Evolutionary conservation across 2,797 vertebrate genomes (phyloP), one percentile per base, ranked within the genome.

Genomic region (Takifugu ocellatus): DNA sequence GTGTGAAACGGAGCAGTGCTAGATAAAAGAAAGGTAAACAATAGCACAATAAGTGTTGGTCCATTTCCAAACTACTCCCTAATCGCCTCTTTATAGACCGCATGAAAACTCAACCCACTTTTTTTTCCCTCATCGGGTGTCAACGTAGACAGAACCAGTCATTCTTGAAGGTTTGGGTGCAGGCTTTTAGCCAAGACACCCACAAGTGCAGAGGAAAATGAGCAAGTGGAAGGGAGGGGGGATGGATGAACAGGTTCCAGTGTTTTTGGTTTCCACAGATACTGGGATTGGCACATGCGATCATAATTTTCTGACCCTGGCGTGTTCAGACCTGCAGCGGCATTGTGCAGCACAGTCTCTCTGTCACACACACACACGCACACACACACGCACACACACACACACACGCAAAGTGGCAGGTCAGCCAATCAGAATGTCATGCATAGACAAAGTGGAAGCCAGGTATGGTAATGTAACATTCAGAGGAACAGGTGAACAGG

Each of bases 251-350:
- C 94, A 93, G 94, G 93, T 95, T 96, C 92, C 93, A 87, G 88
- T 98, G 95, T 98, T 97, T 94, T 92, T 92, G 91, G 96, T 98
- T 96, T 96, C 97, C 95, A 98, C 93, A 98, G 96, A 95, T 93
- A 99, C 95, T 87, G 91, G 89, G 88, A 92, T 91, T 93, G 94
- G 93, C 93, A 93, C 85, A 87, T 87, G 91, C 83, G 78, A 90
- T 87, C 87, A 89, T 88, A 84, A 90, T 88, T 90, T 87, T 81
- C 79, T 86, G 90, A 89, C 89, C 70, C 79, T 67, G 89, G 84
- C 97, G 62, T 95, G 97, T 97, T 94, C 87, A 90, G 94, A 94
- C 97, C 93, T 98, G 97, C 87, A 90, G 79, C 65, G 74, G 87
- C 83, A 87, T 92, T 95, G 92, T 96, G 73, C 90, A 75, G 56